Evolutionary conservation across 2,113 vertebrate genomes (phyloP).

Genomic region (Xenotilapia longispinis): DNA sequence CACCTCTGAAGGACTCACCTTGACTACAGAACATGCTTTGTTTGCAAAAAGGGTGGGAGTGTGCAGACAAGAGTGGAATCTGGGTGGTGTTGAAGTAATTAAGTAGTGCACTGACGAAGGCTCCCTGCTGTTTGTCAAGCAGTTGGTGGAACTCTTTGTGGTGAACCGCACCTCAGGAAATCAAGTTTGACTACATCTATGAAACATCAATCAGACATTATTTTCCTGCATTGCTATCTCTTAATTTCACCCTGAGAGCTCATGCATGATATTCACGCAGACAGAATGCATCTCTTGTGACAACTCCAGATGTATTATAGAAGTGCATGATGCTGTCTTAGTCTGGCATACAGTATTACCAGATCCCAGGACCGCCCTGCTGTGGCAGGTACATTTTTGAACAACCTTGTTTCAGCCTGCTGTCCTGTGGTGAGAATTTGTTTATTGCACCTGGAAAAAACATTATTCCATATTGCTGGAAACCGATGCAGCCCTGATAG

Average conservation of each 20-base stretch:
- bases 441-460: constrained; percentile 13
- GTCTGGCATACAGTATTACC: not conserved
- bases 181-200: constrained; percentile 40
- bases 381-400: not conserved
- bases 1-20: not conserved
- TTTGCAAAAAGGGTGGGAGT: not conserved
- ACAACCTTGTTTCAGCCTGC: not conserved
- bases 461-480: constrained; percentile 14
- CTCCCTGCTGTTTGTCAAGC: constrained; percentile 45
- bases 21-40: not conserved
- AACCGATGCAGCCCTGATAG: not conserved
- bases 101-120: constrained; percentile 14
- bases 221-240: constrained; percentile 3
- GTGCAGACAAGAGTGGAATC: not conserved
- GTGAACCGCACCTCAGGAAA: constrained; percentile 40
- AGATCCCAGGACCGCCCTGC: not conserved
- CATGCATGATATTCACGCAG: not conserved
- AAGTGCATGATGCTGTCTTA: not conserved
- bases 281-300: not conserved
- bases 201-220: constrained; percentile 50
- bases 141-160: constrained; percentile 16
- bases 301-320: not conserved
- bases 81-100: not conserved
- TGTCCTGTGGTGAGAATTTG: constrained; percentile 3
- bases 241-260: constrained; percentile 30